Base-by-base conservation (phyloP, 2,113 vertebrate species). In the Archilochus colubris region DNA sequence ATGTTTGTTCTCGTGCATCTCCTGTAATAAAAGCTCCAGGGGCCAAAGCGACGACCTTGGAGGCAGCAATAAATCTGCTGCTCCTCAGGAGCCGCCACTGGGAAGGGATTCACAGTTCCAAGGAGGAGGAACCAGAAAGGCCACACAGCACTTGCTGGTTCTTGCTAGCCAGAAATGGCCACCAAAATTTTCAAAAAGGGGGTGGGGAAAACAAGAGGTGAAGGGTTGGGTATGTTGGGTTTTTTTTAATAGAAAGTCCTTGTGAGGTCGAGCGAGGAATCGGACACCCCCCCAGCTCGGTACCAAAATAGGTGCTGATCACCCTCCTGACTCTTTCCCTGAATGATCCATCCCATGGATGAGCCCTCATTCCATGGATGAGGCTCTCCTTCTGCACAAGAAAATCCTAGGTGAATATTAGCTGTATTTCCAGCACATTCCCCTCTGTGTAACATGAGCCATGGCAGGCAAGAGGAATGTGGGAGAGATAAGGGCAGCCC, bases 81-180 rank as follows among this genome's bases (percentile, higher is more conserved):
- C 50, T 21, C 28, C 33, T 7, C 25, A 38, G 80, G 58, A 72
- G 66, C 15, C 2, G 48, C 2, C 7, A 57, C 3, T 58, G 24
- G 64, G 22, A 27, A 63, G 33, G 40, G 50, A 38, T 46, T 10
- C 19, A 44, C 24, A 7, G 7, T 30, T 23, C 63, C 8, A 44
- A 3, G 2, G 17, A 30, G 2, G 51, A n/a, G 51, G 40, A 59
- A 21, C 20, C 61, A 43, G 40, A 23, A 25, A 9, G 22, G 36
- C 14, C 17, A 3, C 9, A 33, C 46, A 24, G 30, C 11, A 6
- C 21, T 24, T 23, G 50, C 20, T 50, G 50, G 22, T 7, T 53
- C n/a, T 33, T 6, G 8, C 38, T 5, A 17, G 20, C 7, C 11
- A 3, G 3, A 8, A 89, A 20, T 3, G 4, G 4, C 1, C 13